A percentile compares a stretch with the other conserved stretches of the same genome.
Evolutionary conservation across 2,888 invertebrate species (phyloP).

Genomic region (Agrotis segetum): DNA sequence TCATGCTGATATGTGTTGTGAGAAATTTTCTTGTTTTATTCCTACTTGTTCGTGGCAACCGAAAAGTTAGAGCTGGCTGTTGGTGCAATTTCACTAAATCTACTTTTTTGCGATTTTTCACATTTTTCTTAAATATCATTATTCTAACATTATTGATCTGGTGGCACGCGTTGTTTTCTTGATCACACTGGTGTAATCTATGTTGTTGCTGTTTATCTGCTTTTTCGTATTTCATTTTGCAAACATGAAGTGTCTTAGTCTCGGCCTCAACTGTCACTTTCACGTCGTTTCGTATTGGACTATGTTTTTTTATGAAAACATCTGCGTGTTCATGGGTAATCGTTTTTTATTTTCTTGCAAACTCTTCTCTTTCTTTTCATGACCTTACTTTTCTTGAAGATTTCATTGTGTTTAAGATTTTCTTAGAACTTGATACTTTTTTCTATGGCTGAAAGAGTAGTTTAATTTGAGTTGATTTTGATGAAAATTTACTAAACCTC

Average conservation of each 20-base stretch:
- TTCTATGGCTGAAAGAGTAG: constrained; percentile 10
- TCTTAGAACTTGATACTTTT: constrained; percentile 4
- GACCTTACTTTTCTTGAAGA: neutral
- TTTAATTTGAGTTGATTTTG: neutral
- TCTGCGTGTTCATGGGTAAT: neutral
- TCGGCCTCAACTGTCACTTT: neutral
- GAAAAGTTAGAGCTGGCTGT: constrained; percentile 34
- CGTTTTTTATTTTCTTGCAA: neutral
- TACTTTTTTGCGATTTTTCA: constrained; percentile 29
- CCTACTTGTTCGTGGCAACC: constrained; percentile 20
- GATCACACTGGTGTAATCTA: neutral
- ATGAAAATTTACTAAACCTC: no score
- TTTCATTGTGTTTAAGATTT: neutral
- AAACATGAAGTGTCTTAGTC: no score
- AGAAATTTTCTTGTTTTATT: constrained; percentile 3
- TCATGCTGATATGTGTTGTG: constrained; percentile 44
- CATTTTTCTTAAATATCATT: constrained; percentile 41
- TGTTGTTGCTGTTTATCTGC: neutral
- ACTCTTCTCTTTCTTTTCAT: neutral
- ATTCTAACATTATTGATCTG: constrained; percentile 29
- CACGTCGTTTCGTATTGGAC: neutral
- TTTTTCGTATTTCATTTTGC: constrained; percentile 37
- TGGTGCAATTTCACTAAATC: constrained; percentile 6
- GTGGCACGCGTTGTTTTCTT: constrained; percentile 8
- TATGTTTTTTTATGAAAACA: neutral